phyloP scores from a whole-genome alignment of 2,797 vertebrate species.

The Smutsia temminckii region DNA sequence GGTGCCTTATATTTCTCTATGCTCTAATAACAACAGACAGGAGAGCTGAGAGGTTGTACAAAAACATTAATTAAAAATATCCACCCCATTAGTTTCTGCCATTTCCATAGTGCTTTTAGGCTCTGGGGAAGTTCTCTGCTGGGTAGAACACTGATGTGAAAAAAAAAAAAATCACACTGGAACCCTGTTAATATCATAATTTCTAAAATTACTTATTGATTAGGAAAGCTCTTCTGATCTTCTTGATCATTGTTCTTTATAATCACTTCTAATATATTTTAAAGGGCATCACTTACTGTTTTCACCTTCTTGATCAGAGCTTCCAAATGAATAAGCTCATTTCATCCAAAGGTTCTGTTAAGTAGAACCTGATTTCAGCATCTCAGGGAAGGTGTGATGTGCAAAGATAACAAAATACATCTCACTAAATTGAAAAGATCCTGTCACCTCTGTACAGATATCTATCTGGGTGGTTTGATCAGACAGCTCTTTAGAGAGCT shows the following conservation, averaged over 20 bases:
- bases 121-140: neutral
- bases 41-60: conserved; percentile 20
- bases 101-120: conserved; percentile 38
- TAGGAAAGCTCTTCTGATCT: conserved; percentile 17
- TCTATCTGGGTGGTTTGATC: neutral
- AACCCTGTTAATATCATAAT: neutral
- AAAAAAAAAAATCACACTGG: neutral
- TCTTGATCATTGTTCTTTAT: conserved; percentile 1
- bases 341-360: neutral
- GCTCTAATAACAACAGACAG: conserved; percentile 62
- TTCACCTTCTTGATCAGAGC: neutral
- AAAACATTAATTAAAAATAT: conserved; percentile 37
- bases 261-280: conserved; percentile 31
- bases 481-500: neutral
- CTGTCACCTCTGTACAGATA: neutral
- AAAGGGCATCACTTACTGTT: neutral
- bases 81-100: neutral
- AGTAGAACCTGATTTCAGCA: conserved; percentile 23
- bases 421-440: neutral
- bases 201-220: conserved; percentile 35
- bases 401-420: neutral
- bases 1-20: neutral
- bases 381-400: neutral
- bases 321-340: neutral
- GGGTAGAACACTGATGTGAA: neutral